phyloP scores from a whole-genome alignment of 2,113 vertebrate species.

The Sceloporus tristichus region DNA sequence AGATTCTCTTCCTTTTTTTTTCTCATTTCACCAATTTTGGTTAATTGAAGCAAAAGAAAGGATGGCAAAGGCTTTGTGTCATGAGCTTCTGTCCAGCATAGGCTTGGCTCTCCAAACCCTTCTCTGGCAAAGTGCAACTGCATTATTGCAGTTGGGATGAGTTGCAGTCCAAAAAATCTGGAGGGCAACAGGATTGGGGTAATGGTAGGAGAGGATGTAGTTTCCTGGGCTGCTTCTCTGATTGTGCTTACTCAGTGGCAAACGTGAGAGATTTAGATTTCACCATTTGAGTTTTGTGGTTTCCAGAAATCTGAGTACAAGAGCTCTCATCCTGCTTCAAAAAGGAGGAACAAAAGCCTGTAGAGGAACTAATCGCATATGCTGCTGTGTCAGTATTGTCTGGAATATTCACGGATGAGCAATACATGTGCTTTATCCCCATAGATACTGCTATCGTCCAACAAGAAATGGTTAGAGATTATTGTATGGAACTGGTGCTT shows the following conservation, averaged over 20 bases:
- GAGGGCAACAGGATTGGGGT: background rate
- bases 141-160: too few relatives aligned
- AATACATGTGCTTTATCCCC: background rate
- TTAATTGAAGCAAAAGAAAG: too few relatives aligned
- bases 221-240: background rate
- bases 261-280: too few relatives aligned
- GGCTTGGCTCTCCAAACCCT: too few relatives aligned
- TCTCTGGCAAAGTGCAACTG: too few relatives aligned
- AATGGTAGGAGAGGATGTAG: conserved; percentile 31
- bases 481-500: background rate
- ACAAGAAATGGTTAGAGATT: background rate
- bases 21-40: too few relatives aligned
- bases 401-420: background rate
- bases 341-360: background rate
- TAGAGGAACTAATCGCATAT: background rate
- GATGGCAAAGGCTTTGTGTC: too few relatives aligned
- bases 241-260: conserved; percentile 7
- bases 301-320: background rate
- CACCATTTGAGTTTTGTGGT: background rate
- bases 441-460: background rate
- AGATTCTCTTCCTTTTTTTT: too few relatives aligned
- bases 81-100: too few relatives aligned
- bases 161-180: too few relatives aligned
- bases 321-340: background rate
- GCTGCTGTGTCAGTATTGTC: background rate